Base-by-base conservation (phyloP, 2,797 vertebrate species). In the Adelosebastes latens region DNA sequence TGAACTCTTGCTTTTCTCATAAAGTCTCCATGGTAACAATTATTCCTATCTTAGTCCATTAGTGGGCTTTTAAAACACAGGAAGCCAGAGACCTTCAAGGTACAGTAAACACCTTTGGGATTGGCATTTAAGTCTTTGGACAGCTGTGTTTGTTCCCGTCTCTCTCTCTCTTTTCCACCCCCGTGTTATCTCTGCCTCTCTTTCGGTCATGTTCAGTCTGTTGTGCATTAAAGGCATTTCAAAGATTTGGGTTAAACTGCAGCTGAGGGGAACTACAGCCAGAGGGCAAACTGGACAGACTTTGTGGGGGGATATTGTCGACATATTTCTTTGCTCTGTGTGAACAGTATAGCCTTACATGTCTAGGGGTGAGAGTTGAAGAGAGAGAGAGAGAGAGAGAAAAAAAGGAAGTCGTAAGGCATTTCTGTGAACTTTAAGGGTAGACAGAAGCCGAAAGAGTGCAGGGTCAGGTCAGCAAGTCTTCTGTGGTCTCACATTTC, bases 21-120 rank as follows among this genome's bases (percentile, higher is more conserved):
- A 53, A 83, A 58, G 73, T 91, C 74, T 90, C 89, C 75, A 84
- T 79, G 81, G 82, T 55, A 83, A 91, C 86, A 79, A 59, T 84
- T 72, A 66, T 85, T 73, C 52, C 80, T 32, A 46, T 22, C 31
- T 62, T 46, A 68, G 79, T 90, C 82, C 72, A 75, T 92, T 84
- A 86, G 83, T 46, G 34, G 29, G 70, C 69, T 80, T 84, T 90
- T 69, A 86, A 89, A 86, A 83, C 22, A 2, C 88, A 89, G 75
- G 75, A 86, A 82, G 81, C 29, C 20, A 6, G 67, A 87, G 75
- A 77, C 77, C 55, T 78, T 84, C 61, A 77, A 83, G 69, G 42
- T 79, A 70, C 39, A 73, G 73, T 66, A 78, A 87, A 84, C 85
- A 80, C 79, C 82, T 83, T 66, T 25, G 64, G 73, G 72, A 63